Percentiles rank a stretch among this genome's conserved stretches.
phyloP scores from a whole-genome alignment of 2,113 vertebrate genomes.

The Tautogolabrus adspersus region DNA sequence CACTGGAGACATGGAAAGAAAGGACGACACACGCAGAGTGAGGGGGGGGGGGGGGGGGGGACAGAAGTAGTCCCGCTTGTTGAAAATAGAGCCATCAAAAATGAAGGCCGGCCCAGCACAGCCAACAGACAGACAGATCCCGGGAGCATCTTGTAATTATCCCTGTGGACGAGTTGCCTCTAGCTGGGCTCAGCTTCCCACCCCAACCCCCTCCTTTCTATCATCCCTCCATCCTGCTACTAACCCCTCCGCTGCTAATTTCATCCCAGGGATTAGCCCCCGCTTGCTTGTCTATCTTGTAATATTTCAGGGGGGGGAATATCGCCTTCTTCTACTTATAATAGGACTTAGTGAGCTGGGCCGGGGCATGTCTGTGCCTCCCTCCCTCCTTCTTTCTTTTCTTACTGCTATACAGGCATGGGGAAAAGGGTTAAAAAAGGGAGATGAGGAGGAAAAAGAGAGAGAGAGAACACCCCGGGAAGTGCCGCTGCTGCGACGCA shows the following conservation, averaged over 20 bases:
- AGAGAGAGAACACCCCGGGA: constrained; percentile 67
- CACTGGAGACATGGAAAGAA: constrained; percentile 82
- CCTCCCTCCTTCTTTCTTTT: constrained; percentile 38
- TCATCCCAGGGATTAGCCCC: constrained; percentile 98
- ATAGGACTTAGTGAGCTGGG: constrained; percentile 90
- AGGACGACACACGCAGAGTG: constrained; percentile 36
- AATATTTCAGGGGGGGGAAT: constrained; percentile 97
- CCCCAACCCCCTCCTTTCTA: constrained; percentile 83
- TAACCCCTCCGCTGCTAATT: constrained; percentile 97
- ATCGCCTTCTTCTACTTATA: constrained; percentile 93
- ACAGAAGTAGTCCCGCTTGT: constrained; percentile 76
- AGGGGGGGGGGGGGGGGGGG: not conserved
- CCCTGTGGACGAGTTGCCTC: constrained; percentile 95
- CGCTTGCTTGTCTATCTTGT: constrained; percentile 95
- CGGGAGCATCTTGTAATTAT: constrained; percentile 98
- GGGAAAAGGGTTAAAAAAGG: constrained; percentile 50
- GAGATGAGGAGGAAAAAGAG: constrained; percentile 32
- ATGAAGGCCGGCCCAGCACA: constrained; percentile 73
- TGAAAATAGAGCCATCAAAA: constrained; percentile 99
- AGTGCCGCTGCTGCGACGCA: constrained; percentile 78
- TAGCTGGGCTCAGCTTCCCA: constrained; percentile 91
- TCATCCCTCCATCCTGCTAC: constrained; percentile 92
- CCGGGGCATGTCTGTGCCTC: constrained; percentile 85
- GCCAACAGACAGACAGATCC: constrained; percentile 82
- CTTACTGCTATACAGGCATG: constrained; percentile 51